Evolutionary conservation across 2,797 vertebrate species (phyloP).

Genomic region (Myripristis murdjan): DNA sequence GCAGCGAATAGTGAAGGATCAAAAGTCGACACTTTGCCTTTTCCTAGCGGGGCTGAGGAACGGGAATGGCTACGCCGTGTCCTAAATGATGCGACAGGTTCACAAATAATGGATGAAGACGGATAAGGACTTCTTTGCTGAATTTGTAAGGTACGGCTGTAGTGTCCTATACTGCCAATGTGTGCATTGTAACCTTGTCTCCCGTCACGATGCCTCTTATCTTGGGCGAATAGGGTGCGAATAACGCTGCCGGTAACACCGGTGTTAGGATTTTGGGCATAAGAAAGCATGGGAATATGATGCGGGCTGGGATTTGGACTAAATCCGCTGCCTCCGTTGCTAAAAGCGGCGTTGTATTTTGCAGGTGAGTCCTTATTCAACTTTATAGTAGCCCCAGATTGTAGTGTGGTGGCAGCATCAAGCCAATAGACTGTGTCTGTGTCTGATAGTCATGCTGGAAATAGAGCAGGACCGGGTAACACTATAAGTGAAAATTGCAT

Average conservation of each 20-base stretch:
- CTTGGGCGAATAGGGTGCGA: constrained; percentile 2
- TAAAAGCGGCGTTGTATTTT: neutral
- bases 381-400: constrained; percentile 29
- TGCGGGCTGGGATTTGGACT: constrained; percentile 6
- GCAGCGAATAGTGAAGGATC: neutral
- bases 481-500: constrained; percentile 31
- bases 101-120: constrained; percentile 55
- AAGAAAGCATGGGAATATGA: constrained; percentile 5
- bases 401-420: constrained; percentile 14
- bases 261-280: neutral
- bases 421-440: constrained; percentile 25
- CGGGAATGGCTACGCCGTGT: constrained; percentile 48
- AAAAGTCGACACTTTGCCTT: constrained; percentile 29
- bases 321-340: neutral
- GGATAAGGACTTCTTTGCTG: constrained; percentile 27
- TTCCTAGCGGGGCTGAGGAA: constrained; percentile 11
- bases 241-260: neutral
- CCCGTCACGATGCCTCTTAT: too few species aligned
- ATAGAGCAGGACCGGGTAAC: constrained; percentile 10
- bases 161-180: constrained; percentile 27
- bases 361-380: constrained; percentile 53
- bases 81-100: constrained; percentile 28
- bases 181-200: constrained; percentile 3
- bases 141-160: constrained; percentile 36
- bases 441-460: too few species aligned